Percentiles rank a stretch among this genome's conserved stretches.
Evolutionary conservation across 2,888 invertebrate species (phyloP).

Genomic region (Steromphala cineraria): DNA sequence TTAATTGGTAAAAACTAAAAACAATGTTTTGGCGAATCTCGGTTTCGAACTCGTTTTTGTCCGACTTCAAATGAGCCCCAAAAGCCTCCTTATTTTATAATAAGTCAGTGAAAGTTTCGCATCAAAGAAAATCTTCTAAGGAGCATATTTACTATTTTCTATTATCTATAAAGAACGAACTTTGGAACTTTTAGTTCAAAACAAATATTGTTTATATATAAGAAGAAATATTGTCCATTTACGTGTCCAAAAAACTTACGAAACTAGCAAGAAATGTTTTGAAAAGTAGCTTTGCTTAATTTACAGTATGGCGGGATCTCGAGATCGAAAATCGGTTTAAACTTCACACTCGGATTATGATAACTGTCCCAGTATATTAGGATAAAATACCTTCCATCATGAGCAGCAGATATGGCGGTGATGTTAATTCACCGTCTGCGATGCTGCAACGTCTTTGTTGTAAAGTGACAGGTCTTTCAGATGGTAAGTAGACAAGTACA

Average conservation of each 20-base stretch:
- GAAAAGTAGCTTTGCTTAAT: background rate
- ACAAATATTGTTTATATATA: too few relatives aligned
- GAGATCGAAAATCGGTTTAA: background rate
- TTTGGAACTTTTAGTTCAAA: too few relatives aligned
- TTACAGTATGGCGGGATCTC: constrained; percentile 9
- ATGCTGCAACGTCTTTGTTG: constrained; percentile 57
- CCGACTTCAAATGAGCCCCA: too few relatives aligned
- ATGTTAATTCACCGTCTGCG: constrained; percentile 37
- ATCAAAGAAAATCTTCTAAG: too few relatives aligned
- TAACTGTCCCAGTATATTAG: background rate
- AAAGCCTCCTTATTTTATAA: too few relatives aligned
- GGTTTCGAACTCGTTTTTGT: too few relatives aligned
- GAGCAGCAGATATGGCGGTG: background rate
- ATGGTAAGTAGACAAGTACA: constrained; percentile 41
- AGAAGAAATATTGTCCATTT: too few relatives aligned
- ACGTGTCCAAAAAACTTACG: background rate
- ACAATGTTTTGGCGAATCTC: too few relatives aligned
- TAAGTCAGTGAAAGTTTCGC: too few relatives aligned
- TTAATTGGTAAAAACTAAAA: too few relatives aligned
- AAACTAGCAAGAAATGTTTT: background rate
- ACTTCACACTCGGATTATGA: background rate
- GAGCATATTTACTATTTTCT: too few relatives aligned
- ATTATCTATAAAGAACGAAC: too few relatives aligned
- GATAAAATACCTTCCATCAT: background rate
- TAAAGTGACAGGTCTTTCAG: constrained; percentile 58